Base-by-base conservation (phyloP, 1,140 invertebrate species). In the Trichonephila clavata region DNA sequence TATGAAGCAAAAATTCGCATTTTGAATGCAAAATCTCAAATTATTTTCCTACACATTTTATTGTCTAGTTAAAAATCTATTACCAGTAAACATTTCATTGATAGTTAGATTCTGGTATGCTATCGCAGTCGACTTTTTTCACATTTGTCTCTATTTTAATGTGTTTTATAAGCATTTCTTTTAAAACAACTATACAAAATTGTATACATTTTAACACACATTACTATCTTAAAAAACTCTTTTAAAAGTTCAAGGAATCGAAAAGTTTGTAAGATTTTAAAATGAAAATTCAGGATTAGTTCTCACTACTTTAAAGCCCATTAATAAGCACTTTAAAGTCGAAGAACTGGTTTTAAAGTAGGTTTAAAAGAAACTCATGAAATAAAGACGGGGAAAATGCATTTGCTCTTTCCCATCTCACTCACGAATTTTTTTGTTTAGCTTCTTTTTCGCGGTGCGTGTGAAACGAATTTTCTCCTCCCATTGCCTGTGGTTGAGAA, bases 381-480 rank as follows among this genome's bases (percentile, higher is more conserved):
- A 77, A 77, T 39, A 5, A 20, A 77, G 18, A 39, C 16, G 71
- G n/a, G 65, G 8, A 65, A 65, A 65, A 65, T 4, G 65, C 65
- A n/a, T 24, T 27, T 24, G 65, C n/a, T 20, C 71, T 77, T 39
- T 27, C 27, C 32, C 13, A 20, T 63, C 21, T 63, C 18, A 21
- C 27, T 39, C 24, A 20, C 27, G 61, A 77, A 32, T 77, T 77
- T 77, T 77, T 77, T 77, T 77, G 27, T 18, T 24, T 27, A 13
- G 2, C 27, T 39, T 32, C 27, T 20, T 32, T 18, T 77, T 39
- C 14, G 71, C 14, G 27, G 27, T 39, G 1, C 5, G 16, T 16
- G 32, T 77, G 71, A 77, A 77, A 27, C 71, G 71, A 77, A 77
- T 68, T 68, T 68, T 68, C 65, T 68, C 65, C 65, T 68, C 65